Conservation (phyloP, 2,797 vertebrate species). For the Peromyscus aztecus region DNA sequence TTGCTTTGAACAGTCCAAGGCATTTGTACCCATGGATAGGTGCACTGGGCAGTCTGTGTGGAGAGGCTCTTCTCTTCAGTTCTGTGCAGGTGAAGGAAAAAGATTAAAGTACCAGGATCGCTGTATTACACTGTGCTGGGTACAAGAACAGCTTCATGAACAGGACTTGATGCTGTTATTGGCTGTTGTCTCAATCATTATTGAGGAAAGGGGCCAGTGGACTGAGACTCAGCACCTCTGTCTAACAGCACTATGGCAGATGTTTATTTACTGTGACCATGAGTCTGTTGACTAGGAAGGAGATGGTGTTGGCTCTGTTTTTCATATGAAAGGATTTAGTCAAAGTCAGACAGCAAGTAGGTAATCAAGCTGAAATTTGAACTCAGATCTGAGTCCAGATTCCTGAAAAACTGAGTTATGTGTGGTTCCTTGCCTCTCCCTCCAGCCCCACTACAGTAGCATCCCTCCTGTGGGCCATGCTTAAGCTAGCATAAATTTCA, state of each 20-base stretch:
- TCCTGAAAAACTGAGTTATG: slow-evolving; percentile 27
- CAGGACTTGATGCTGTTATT: background rate
- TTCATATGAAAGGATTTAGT: slow-evolving; percentile 21
- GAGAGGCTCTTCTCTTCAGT: background rate
- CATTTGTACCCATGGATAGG: background rate
- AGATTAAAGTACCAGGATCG: background rate
- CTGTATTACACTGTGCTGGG: background rate
- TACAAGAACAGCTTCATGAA: background rate
- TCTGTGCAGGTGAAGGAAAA: background rate
- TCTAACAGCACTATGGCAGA: background rate
- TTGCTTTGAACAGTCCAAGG: background rate
- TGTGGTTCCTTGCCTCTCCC: background rate
- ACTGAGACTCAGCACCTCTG: background rate
- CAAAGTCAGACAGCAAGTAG: slow-evolving; percentile 11
- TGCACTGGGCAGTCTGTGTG: background rate
- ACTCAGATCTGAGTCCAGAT: slow-evolving; percentile 26
- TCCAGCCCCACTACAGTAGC: background rate
- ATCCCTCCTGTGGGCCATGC: slow-evolving; percentile 70
- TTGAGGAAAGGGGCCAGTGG: background rate
- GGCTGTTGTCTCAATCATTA: background rate
- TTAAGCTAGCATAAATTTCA: slow-evolving; percentile 74
- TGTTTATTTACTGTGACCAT: background rate
- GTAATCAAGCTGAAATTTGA: slow-evolving; percentile 37
- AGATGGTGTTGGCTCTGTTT: background rate
- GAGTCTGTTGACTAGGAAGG: background rate